A percentile compares a stretch with the other conserved stretches of the same genome.
These are phyloP conservation scores for Amphiduros pacificus DNA, from an alignment of 2,888 invertebrate genomes.

Conservation along the genomic window DNA sequence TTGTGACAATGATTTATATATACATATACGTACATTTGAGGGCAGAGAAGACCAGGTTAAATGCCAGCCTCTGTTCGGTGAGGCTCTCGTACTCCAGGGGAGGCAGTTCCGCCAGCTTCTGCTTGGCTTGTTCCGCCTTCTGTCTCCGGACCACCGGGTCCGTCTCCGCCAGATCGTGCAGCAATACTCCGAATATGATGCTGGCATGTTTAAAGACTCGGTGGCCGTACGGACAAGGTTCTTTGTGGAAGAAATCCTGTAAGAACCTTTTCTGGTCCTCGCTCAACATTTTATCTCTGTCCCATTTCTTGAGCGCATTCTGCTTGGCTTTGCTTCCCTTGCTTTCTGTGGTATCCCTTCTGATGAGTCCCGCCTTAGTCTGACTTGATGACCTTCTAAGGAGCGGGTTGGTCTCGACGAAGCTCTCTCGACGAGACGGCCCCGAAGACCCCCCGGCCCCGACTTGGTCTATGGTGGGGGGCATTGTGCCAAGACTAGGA, in stretches of 20 bases:
- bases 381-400: no score
- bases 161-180: slow-evolving; percentile 33
- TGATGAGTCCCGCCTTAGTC: no score
- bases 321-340: no score
- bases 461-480: no score
- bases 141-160: slow-evolving; percentile 24
- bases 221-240: slow-evolving; percentile 40
- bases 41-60: slow-evolving; percentile 48
- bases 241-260: slow-evolving; percentile 26
- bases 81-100: slow-evolving; percentile 39
- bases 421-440: no score
- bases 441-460: no score
- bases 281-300: background rate
- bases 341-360: no score
- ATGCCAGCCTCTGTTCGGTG: slow-evolving; percentile 46
- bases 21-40: slow-evolving; percentile 54
- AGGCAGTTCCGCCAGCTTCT: slow-evolving; percentile 15
- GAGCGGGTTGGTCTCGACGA: no score
- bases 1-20: no score
- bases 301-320: background rate
- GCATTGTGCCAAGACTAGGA: no score
- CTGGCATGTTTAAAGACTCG: slow-evolving; percentile 42
- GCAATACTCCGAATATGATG: slow-evolving; percentile 42
- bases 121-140: slow-evolving; percentile 17
- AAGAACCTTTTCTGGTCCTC: slow-evolving; percentile 13